These are phyloP conservation scores for Rhagologus leucostigma DNA, from an alignment of 2,113 vertebrate species.

Conservation along the genomic window DNA sequence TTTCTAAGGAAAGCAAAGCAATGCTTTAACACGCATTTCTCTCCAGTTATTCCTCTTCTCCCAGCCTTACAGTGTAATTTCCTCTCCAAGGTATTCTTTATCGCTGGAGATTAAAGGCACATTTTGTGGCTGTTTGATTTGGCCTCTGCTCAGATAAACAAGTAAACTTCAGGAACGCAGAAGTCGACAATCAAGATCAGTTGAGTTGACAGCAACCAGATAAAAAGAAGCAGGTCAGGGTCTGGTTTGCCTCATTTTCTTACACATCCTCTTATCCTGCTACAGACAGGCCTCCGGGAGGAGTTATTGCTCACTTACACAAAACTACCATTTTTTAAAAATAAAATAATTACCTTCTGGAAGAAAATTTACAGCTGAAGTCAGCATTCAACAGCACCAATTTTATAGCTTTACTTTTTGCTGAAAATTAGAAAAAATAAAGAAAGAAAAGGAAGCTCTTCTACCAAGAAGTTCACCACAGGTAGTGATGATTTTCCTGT, in stretches of 20 bases:
- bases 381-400: background rate
- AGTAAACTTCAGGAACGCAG: conserved; percentile 58
- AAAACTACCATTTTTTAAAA: background rate
- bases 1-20: background rate
- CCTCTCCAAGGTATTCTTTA: conserved; percentile 68
- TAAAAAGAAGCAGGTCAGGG: conserved; percentile 58
- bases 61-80: conserved; percentile 28
- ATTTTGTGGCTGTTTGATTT: conserved; percentile 54
- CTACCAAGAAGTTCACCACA: background rate
- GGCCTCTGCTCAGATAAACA: conserved; percentile 61
- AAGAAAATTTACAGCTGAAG: background rate
- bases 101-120: conserved; percentile 63
- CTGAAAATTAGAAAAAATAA: background rate
- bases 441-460: background rate
- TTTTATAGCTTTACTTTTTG: background rate
- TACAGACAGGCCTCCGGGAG: background rate
- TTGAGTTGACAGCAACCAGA: conserved; percentile 46
- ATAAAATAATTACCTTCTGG: background rate
- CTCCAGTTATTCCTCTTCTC: background rate
- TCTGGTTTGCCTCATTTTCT: conserved; percentile 64
- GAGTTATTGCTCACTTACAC: background rate
- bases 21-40: background rate
- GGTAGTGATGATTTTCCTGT: background rate
- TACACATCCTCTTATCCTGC: background rate
- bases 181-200: conserved; percentile 30